Base-by-base conservation (phyloP, 2,797 vertebrate genomes). In the Centroberyx gerrardi region DNA sequence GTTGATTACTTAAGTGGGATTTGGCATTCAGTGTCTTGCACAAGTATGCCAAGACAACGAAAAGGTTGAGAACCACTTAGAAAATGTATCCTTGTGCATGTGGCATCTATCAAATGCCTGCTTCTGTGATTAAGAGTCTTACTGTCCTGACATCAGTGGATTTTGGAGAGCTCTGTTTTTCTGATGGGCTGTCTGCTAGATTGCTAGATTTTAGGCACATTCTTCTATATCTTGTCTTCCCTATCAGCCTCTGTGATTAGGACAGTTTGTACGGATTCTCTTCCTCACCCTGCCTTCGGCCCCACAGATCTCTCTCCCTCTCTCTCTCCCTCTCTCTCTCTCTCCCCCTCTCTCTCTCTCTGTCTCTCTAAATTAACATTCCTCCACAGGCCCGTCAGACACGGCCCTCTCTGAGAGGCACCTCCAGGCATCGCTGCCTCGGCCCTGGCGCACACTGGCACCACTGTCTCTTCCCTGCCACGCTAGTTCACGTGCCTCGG, bases 1-100 rank as follows among this genome's bases (percentile, higher is more conserved):
- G 68, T 75, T 92, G 89, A 92, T 91, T 88, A 75, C 80, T 88
- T 33, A 87, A 91, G 90, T 83, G 76, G 83, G 62, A 68, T 73
- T 83, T 85, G 72, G 67, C 80, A 75, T 82, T 90, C 80, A 18
- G 44, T 74, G 38, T 33, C 53, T 65, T n/a, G 42, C 78, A 64
- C 48, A 38, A 51, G 38, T 40, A 12, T 8, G 22, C 64, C 38
- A 42, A 3, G 13, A 68, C 84, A 48, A 52, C 63, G 76, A 74
- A 72, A 18, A 17, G 38, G 66, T 52, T 27, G 28, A 84, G 65
- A 40, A 18, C 31, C 31, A 14, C 58, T 54, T 38, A 72, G 68
- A 40, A 53, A 29, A 44, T 29, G 58, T 52, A 75, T 64, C 59
- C 62, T 62, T 27, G 51, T 14, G 31, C 8, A 5, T 52, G 72